A percentile compares a stretch with the other conserved stretches of the same genome.
These are phyloP conservation scores for Caenorhabditis tropicalis DNA, from an alignment of 1,140 invertebrate genomes.

Conservation along the genomic window DNA sequence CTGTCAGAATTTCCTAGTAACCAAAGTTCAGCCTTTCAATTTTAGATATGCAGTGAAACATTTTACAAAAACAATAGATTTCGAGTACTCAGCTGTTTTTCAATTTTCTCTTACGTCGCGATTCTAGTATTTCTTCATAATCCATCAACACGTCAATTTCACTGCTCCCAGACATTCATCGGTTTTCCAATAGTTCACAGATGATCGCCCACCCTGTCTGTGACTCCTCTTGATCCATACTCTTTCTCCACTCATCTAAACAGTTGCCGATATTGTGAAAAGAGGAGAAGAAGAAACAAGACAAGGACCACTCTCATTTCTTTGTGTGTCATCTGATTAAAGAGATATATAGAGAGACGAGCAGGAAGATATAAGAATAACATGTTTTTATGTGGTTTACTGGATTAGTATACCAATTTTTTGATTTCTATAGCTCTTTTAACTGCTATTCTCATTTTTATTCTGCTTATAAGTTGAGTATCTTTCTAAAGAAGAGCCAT, in stretches of 20 bases:
- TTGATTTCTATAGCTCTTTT: neutral
- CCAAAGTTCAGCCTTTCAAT: too few relatives aligned
- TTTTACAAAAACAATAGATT: too few relatives aligned
- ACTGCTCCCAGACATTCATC: neutral
- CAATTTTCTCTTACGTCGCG: too few relatives aligned
- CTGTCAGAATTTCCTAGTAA: too few relatives aligned
- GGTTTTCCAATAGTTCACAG: slow-evolving; percentile 1
- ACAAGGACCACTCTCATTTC: neutral
- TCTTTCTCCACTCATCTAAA: neutral
- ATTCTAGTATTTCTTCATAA: neutral
- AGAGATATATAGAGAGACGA: neutral
- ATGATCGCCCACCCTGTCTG: neutral
- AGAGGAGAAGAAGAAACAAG: neutral
- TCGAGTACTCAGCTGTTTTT: too few relatives aligned
- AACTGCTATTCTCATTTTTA: neutral
- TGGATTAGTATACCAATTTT: neutral
- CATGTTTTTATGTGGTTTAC: neutral
- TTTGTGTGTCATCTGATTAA: slow-evolving; percentile 17
- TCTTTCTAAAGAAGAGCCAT: too few relatives aligned
- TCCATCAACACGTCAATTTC: too few relatives aligned
- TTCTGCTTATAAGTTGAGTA: too few relatives aligned
- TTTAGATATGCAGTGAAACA: too few relatives aligned
- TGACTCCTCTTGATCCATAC: neutral
- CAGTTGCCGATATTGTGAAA: neutral
- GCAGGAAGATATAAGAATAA: neutral